phyloP scores from a whole-genome alignment of 2,888 invertebrate genomes.

The Uropetala carovei region DNA sequence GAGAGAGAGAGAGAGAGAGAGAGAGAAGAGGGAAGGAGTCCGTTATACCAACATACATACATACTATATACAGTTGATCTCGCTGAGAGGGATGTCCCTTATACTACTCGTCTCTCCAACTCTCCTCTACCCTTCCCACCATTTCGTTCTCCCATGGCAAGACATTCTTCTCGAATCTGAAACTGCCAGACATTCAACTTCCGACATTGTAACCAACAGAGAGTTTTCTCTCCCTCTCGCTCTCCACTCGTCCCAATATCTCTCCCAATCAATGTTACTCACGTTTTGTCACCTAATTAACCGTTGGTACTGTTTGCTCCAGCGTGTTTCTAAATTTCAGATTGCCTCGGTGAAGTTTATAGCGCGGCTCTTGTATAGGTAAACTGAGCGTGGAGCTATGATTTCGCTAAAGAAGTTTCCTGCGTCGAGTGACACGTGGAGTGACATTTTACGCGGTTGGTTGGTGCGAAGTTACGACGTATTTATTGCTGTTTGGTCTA shows the following conservation, averaged over 20 bases:
- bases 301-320: not conserved
- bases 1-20: constrained; percentile 17
- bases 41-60: constrained; percentile 64
- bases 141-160: not conserved
- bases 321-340: not conserved
- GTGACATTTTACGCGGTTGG: too few species aligned
- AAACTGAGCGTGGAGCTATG: not conserved
- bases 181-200: constrained; percentile 45
- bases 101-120: not conserved
- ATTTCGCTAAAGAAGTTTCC: too few species aligned
- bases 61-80: constrained; percentile 63
- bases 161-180: constrained; percentile 52
- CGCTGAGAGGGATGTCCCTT: constrained; percentile 44
- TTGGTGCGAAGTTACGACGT: too few species aligned
- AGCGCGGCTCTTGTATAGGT: not conserved
- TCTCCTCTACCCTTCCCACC: not conserved
- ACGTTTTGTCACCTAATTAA: constrained; percentile 46
- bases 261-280: constrained; percentile 55
- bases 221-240: too few species aligned
- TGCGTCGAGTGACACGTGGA: too few species aligned
- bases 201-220: constrained; percentile 55
- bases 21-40: constrained; percentile 1
- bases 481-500: too few species aligned
- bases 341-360: not conserved
- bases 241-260: constrained; percentile 53